Conservation (phyloP, 2,888 invertebrate genomes). For the Zygothrica quintamaculata region DNA sequence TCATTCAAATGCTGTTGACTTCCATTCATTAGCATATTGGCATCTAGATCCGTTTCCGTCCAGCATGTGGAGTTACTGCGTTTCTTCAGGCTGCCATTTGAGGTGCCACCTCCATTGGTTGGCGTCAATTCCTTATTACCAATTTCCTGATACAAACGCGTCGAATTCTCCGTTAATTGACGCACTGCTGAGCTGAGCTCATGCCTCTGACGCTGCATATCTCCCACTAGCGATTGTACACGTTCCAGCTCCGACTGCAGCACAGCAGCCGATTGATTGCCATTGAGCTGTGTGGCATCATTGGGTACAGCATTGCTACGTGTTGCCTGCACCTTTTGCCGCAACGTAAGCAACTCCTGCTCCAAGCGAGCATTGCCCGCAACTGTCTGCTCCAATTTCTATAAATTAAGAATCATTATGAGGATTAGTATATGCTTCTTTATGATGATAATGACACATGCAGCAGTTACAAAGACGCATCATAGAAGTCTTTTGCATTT, state of each 20-base stretch:
- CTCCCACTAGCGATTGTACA: slow-evolving; percentile 93
- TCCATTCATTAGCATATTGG: slow-evolving; percentile 87
- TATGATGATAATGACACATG: slow-evolving; percentile 45
- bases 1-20: slow-evolving; percentile 89
- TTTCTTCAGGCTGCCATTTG: slow-evolving; percentile 85
- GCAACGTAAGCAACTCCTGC: slow-evolving; percentile 92
- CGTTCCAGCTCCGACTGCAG: slow-evolving; percentile 92
- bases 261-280: slow-evolving; percentile 86
- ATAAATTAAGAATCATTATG: slow-evolving; percentile 11
- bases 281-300: slow-evolving; percentile 83
- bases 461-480: slow-evolving; percentile 38
- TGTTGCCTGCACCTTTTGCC: slow-evolving; percentile 92
- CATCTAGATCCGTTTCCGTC: slow-evolving; percentile 96
- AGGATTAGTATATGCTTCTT: slow-evolving; percentile 15
- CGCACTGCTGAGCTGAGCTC: slow-evolving; percentile 94
- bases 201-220: slow-evolving; percentile 93
- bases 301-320: slow-evolving; percentile 85
- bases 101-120: slow-evolving; percentile 50
- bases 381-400: slow-evolving; percentile 96
- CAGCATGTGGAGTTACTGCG: slow-evolving; percentile 89
- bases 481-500: slow-evolving; percentile 71
- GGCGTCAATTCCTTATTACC: slow-evolving; percentile 84
- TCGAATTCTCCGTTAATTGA: slow-evolving; percentile 92
- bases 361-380: slow-evolving; percentile 95
- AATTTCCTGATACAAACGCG: slow-evolving; percentile 88